These are phyloP conservation scores for Drosophila pruinosa DNA, from an alignment of 1,140 invertebrate genomes.

Conservation along the genomic window DNA sequence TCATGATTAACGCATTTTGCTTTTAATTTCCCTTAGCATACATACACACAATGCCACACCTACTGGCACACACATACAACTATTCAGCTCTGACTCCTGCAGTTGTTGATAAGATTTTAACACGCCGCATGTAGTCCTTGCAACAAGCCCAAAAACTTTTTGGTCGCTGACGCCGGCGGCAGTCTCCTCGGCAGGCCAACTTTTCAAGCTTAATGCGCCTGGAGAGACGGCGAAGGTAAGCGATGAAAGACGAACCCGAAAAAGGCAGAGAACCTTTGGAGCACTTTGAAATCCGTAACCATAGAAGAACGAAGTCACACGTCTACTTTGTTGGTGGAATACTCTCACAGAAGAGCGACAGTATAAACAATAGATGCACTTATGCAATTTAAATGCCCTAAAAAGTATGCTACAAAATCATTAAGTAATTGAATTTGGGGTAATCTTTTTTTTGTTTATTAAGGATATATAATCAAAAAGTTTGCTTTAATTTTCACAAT, in stretches of 20 bases:
- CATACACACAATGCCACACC: constrained; percentile 32
- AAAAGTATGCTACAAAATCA: too few species aligned
- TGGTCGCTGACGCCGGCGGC: constrained; percentile 36
- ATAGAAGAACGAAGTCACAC: constrained; percentile 7
- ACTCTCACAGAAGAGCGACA: background rate
- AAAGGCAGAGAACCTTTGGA: constrained; percentile 49
- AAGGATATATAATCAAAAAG: too few species aligned
- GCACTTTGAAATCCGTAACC: constrained; percentile 38
- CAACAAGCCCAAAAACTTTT: constrained; percentile 67
- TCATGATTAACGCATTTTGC: constrained; percentile 77
- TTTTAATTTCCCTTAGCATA: constrained; percentile 69
- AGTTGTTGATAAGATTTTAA: constrained; percentile 77
- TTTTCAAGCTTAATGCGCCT: constrained; percentile 52
- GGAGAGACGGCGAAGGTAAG: constrained; percentile 33
- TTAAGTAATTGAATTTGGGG: too few species aligned
- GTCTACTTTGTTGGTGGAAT: constrained; percentile 20
- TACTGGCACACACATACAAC: constrained; percentile 13
- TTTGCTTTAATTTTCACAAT: too few species aligned
- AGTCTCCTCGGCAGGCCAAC: constrained; percentile 28
- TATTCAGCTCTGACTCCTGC: constrained; percentile 18
- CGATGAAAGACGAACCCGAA: background rate
- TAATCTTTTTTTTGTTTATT: too few species aligned
- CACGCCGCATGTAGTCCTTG: constrained; percentile 69
- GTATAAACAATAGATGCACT: background rate
- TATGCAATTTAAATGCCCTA: too few species aligned